phyloP scores from a whole-genome alignment of 2,888 invertebrate genomes.

The Pyralis farinalis region DNA sequence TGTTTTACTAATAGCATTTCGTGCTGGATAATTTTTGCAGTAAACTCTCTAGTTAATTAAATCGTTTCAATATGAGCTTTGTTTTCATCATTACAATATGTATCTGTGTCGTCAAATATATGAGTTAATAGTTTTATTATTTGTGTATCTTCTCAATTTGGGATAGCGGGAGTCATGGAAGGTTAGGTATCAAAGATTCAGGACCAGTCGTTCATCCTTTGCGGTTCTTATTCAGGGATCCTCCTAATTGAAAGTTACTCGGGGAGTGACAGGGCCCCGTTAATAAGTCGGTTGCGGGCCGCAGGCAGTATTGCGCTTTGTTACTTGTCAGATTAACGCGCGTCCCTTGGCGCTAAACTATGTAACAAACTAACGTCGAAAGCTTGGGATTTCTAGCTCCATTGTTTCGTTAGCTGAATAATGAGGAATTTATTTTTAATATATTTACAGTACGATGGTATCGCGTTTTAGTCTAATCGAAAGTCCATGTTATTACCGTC shows the following conservation, averaged over 20 bases:
- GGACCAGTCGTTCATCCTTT: conserved; percentile 7
- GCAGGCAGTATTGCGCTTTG: conserved; percentile 40
- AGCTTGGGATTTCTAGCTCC: conserved; percentile 31
- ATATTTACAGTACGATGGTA: no score
- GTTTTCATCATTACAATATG: no score
- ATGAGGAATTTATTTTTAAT: background rate
- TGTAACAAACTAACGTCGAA: conserved; percentile 40
- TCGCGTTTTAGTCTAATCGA: no score
- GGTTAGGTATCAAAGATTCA: conserved; percentile 5
- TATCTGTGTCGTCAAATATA: no score
- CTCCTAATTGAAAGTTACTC: conserved; percentile 52
- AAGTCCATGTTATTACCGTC: no score
- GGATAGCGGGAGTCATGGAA: conserved; percentile 9
- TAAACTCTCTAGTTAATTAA: no score
- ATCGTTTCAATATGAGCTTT: no score
- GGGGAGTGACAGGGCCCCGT: conserved; percentile 47
- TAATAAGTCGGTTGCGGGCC: conserved; percentile 42
- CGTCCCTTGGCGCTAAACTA: conserved; percentile 43
- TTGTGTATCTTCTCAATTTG: background rate
- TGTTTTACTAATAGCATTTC: no score
- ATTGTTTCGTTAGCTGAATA: background rate
- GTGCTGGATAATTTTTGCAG: no score
- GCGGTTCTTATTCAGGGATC: conserved; percentile 20
- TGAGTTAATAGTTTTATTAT: no score
- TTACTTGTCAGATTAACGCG: conserved; percentile 52